Conservation (phyloP, 2,113 vertebrate species). For the Nibea coibor region DNA sequence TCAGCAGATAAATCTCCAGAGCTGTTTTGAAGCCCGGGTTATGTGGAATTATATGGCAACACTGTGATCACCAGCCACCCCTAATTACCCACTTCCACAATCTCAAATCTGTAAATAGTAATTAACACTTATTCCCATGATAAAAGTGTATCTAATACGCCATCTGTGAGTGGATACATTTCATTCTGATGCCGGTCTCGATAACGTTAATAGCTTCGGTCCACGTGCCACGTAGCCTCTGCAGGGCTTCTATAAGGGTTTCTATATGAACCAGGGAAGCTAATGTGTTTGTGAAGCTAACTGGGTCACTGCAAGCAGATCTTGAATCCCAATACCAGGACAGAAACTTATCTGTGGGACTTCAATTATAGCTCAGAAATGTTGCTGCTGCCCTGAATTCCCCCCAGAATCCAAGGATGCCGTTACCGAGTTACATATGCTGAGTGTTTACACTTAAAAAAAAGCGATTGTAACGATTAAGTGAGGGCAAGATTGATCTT, state of each 20-base stretch:
- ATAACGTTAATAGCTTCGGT: slow-evolving; percentile 44
- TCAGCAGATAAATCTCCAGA: slow-evolving; percentile 21
- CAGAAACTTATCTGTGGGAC: slow-evolving; percentile 54
- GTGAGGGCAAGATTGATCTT: not conserved
- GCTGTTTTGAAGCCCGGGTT: slow-evolving; percentile 1
- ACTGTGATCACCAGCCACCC: slow-evolving; percentile 31
- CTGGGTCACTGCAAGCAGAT: slow-evolving; percentile 68
- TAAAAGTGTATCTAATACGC: slow-evolving; percentile 32
- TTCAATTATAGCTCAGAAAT: slow-evolving; percentile 53
- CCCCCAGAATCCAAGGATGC: slow-evolving; percentile 30
- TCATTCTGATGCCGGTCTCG: slow-evolving; percentile 33
- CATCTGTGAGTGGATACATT: slow-evolving; percentile 33
- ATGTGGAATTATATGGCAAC: not conserved
- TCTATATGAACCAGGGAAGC: slow-evolving; percentile 36
- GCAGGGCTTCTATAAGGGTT: slow-evolving; percentile 11
- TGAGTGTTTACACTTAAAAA: slow-evolving; percentile 34
- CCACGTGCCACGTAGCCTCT: slow-evolving; percentile 17
- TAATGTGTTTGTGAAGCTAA: slow-evolving; percentile 58
- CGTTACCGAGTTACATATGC: slow-evolving; percentile 11
- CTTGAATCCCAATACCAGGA: slow-evolving; percentile 53
- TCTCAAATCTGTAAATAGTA: slow-evolving; percentile 66
- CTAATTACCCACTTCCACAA: slow-evolving; percentile 54
- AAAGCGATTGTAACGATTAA: too few species aligned
- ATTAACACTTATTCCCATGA: slow-evolving; percentile 50
- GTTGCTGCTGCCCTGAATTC: slow-evolving; percentile 49